Percentiles rank a stretch among this genome's conserved stretches.
These are phyloP conservation scores for Aphidius ervi DNA, from an alignment of 1,140 invertebrate genomes.

Conservation along the genomic window DNA sequence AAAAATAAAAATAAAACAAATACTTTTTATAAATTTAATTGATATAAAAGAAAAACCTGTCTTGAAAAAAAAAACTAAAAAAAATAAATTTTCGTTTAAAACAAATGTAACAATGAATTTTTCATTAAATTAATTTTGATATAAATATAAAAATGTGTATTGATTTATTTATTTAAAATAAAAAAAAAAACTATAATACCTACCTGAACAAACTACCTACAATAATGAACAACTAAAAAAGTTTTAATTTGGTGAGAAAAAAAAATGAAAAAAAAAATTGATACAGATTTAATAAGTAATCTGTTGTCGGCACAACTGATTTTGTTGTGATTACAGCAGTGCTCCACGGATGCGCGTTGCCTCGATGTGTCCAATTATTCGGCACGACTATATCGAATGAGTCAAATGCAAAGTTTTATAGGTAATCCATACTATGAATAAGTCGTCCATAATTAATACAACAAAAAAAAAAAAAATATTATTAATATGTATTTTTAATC, in stretches of 20 bases:
- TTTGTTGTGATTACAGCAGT: slow-evolving; percentile 56
- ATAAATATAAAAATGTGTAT: too few species aligned
- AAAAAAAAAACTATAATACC: too few species aligned
- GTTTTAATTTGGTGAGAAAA: too few species aligned
- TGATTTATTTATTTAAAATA: slow-evolving; percentile 7
- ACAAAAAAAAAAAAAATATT: slow-evolving; percentile 2
- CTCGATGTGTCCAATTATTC: slow-evolving; percentile 52
- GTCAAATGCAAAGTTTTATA: slow-evolving; percentile 51
- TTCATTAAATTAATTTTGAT: too few species aligned
- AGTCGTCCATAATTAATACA: slow-evolving; percentile 31
- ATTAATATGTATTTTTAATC: not conserved
- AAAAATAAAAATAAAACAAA: too few species aligned
- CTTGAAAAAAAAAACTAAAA: too few species aligned
- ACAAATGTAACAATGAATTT: too few species aligned
- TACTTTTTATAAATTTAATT: too few species aligned
- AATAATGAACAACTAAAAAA: slow-evolving; percentile 16
- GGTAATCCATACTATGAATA: slow-evolving; percentile 53
- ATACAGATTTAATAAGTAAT: slow-evolving; percentile 31
- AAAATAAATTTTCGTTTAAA: too few species aligned
- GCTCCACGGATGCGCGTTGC: slow-evolving; percentile 43
- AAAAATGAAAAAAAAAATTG: not conserved
- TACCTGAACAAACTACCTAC: not conserved
- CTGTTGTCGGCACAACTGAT: slow-evolving; percentile 54
- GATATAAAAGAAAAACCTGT: too few species aligned
- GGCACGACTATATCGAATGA: slow-evolving; percentile 52